Percentiles rank a stretch among this genome's conserved stretches.
Evolutionary conservation across 1,140 invertebrate genomes (phyloP).

Genomic region (Cecropterus lyciades): DNA sequence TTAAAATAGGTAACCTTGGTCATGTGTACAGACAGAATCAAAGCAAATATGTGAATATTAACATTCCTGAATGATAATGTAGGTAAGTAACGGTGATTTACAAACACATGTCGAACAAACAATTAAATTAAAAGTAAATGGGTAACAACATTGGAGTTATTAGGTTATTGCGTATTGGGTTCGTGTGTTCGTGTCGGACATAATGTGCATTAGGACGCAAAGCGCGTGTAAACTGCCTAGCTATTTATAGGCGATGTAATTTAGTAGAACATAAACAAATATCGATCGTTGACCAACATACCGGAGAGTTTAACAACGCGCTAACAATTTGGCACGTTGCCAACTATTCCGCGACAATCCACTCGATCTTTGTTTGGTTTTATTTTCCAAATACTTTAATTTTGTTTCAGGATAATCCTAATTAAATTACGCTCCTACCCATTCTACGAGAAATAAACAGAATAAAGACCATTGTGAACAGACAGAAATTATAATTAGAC

Average conservation of each 20-base stretch:
- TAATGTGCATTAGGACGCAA: slow-evolving; percentile 28
- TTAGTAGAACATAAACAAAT: slow-evolving; percentile 69
- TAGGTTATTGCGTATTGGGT: slow-evolving; percentile 10
- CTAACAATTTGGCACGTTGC: slow-evolving; percentile 66
- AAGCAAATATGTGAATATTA: too few species aligned
- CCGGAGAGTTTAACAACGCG: slow-evolving; percentile 68
- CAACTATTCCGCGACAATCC: slow-evolving; percentile 73
- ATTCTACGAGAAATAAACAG: not conserved
- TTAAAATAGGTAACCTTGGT: too few species aligned
- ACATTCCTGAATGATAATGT: too few species aligned
- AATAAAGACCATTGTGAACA: not conserved
- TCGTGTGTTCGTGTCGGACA: slow-evolving; percentile 16
- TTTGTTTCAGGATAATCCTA: slow-evolving; percentile 7
- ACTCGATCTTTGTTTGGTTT: slow-evolving; percentile 54
- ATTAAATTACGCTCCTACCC: slow-evolving; percentile 10
- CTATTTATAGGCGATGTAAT: slow-evolving; percentile 48
- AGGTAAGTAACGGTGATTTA: too few species aligned
- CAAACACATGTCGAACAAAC: not conserved
- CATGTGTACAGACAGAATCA: too few species aligned
- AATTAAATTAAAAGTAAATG: slow-evolving; percentile 11
- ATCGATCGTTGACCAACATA: slow-evolving; percentile 76
- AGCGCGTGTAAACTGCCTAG: slow-evolving; percentile 32
- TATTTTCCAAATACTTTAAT: slow-evolving; percentile 43
- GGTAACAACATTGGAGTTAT: slow-evolving; percentile 10
- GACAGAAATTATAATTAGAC: too few species aligned